A percentile compares a stretch with the other conserved stretches of the same genome.
Conservation (phyloP, 2,888 invertebrate species). For the Ypsolopha sequella region DNA sequence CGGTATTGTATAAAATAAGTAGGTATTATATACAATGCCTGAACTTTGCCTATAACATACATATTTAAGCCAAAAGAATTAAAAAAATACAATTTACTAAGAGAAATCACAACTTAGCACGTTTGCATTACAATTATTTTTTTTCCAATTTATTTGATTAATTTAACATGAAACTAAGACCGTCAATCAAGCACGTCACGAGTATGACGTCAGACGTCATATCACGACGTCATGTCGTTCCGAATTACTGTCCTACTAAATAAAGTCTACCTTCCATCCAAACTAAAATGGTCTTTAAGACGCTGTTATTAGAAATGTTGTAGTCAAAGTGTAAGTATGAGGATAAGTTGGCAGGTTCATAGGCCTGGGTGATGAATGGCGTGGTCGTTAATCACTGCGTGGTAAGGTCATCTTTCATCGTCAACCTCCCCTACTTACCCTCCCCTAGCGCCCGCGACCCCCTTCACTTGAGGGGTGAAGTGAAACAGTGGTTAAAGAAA, state of each 20-base stretch:
- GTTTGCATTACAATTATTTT: too few species aligned
- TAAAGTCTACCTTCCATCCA: not conserved
- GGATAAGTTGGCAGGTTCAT: not conserved
- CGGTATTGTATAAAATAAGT: too few species aligned
- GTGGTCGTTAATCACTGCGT: slow-evolving; percentile 12
- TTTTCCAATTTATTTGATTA: too few species aligned
- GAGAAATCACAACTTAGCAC: too few species aligned
- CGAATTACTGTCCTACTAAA: not conserved
- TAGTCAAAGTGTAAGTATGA: not conserved
- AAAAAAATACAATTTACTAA: too few species aligned
- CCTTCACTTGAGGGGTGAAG: too few species aligned
- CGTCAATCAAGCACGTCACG: slow-evolving; percentile 1
- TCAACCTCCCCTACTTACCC: slow-evolving; percentile 10
- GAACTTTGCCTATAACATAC: too few species aligned
- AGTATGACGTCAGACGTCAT: not conserved
- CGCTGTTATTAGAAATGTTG: not conserved
- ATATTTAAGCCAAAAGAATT: too few species aligned
- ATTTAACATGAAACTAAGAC: not conserved
- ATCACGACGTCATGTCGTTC: not conserved
- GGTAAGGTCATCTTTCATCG: slow-evolving; percentile 24
- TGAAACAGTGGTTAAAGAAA: too few species aligned
- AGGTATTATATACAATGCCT: too few species aligned
- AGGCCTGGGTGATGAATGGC: slow-evolving; percentile 8
- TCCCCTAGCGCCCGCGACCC: not conserved
- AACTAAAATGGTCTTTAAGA: not conserved